These are phyloP conservation scores for Synaphobranchus kaupii DNA, from an alignment of 2,797 vertebrate species.

Conservation along the genomic window DNA sequence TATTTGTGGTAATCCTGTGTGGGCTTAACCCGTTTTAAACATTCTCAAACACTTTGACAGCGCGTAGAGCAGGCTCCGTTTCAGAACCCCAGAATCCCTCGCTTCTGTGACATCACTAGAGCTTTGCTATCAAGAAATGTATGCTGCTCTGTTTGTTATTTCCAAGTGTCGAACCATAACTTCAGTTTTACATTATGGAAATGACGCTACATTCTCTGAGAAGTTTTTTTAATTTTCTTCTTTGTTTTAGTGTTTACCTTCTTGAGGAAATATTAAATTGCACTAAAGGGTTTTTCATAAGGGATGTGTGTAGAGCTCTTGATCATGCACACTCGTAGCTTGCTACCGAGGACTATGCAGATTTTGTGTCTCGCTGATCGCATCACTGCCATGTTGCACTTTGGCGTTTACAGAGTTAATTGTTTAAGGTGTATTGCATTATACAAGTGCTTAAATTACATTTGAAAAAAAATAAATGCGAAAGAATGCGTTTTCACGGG, in stretches of 20 bases:
- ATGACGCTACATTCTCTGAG: not conserved
- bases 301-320: not conserved
- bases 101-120: not conserved
- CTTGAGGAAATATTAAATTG: not conserved
- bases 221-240: not conserved
- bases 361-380: not conserved
- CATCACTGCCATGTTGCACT: not conserved
- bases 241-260: not conserved
- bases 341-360: not conserved
- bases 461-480: not conserved
- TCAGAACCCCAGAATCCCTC: not conserved
- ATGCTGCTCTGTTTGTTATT: not conserved
- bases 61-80: not conserved
- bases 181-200: not conserved
- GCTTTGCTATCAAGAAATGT: not conserved
- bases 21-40: not conserved
- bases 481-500: not conserved
- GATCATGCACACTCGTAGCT: not conserved
- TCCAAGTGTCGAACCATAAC: not conserved
- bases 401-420: not conserved
- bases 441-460: not conserved
- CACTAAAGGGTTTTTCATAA: not conserved
- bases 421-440: not conserved
- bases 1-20: not conserved
- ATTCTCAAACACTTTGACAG: not conserved